Evolutionary conservation across 2,888 invertebrate species (phyloP).

Genomic region (Clusia tigrina): DNA sequence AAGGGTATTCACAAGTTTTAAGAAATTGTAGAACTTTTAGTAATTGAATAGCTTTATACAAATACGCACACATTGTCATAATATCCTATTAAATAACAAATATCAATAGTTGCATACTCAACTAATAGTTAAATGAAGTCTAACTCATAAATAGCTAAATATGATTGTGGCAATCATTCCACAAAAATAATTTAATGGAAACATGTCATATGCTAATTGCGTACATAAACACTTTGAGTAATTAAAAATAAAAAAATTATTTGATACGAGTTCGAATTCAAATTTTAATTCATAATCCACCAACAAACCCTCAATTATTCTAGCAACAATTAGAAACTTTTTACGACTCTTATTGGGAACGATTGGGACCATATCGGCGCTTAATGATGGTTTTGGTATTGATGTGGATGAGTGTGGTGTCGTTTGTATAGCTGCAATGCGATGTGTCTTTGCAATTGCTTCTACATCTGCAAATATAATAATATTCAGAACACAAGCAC

Average conservation of each 20-base stretch:
- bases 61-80: conserved; percentile 37
- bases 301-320: conserved; percentile 35
- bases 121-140: conserved; percentile 45
- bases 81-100: conserved; percentile 38
- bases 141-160: conserved; percentile 53
- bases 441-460: neutral
- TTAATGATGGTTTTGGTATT: conserved; percentile 19
- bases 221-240: conserved; percentile 54
- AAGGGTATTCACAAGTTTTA: conserved; percentile 10
- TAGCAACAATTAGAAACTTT: conserved; percentile 31
- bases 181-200: conserved; percentile 42
- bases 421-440: neutral
- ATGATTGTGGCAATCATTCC: conserved; percentile 24
- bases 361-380: neutral
- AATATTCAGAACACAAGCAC: no score
- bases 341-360: conserved; percentile 8
- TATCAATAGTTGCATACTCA: conserved; percentile 46
- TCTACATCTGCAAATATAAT: neutral
- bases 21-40: no score
- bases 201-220: conserved; percentile 54
- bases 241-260: conserved; percentile 10
- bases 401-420: conserved; percentile 14
- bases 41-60: no score
- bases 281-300: neutral
- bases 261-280: neutral